Base-by-base conservation (phyloP, 2,888 invertebrate genomes). In the Acronicta leporina region DNA sequence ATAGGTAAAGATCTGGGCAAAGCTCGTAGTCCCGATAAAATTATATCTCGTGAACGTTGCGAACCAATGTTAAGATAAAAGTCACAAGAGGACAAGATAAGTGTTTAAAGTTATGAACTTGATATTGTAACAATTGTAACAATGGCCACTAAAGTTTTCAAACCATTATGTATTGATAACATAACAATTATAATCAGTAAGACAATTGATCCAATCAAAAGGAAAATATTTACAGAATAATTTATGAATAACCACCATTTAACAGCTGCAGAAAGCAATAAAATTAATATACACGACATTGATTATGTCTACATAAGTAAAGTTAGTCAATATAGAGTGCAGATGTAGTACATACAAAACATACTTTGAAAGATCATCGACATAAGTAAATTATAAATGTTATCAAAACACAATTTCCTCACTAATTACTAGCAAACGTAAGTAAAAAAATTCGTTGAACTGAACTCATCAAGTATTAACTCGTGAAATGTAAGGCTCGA, bases 371-470 rank as follows among this genome's bases (percentile, higher is more conserved):
- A 33, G 8, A 49, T 56, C 30, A 58, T 9, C 48, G 51, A 8
- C 33, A 44, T 41, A 53, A 41, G 43, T 47, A 60, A 62, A 49
- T 68, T 43, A 54, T 43, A 53, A 59, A 62, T 65, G 44, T 65
- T 63, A 60, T 55, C 53, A 53, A 57, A 66, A 62, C 54, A 61
- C 63, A 59, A 64, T 63, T 68, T 56, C 49, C 41, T 49, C 61
- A 63, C 53, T 72, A 74, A 70, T 72, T 58, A 67, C 35, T 33
- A 67, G 70, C 75, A 63, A 68, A 65, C 49, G 44, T 57, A 73
- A 69, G 74, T 71, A 77, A 79, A n/a, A 70, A 79, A 82, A 77
- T 77, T 71, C 77, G 52, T 78, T 72, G 63, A 74, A 79, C 80
- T 74, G 68, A 62, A 65, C 73, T 79, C 77, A 77, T 80, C 73